Base-by-base conservation (phyloP, 2,797 vertebrate genomes). In the Apogon talboti region DNA sequence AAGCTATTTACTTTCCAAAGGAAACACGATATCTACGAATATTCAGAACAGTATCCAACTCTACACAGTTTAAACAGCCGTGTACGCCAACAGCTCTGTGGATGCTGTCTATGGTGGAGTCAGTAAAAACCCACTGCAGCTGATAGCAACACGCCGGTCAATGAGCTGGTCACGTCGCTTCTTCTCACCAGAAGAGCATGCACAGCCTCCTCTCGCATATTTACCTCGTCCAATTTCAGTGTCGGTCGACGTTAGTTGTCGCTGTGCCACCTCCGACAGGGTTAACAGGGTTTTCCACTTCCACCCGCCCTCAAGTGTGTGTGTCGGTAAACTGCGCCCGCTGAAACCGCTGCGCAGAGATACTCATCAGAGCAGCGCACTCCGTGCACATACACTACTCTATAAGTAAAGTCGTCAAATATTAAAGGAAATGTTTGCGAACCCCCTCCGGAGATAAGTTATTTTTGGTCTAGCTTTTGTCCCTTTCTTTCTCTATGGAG, bases 401-500 rank as follows among this genome's bases (percentile, higher is more conserved):
- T 6, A 0, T 1, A 21, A 21, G 8, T 1, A 12, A 19, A 10
- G 16, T 0, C 12, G 24, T 16, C n/a, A 49, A 47, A 63, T 16
- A 15, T 12, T 8, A 52, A 30, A 24, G 19, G 40, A n/a, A 33
- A 28, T 40, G 52, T 65, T 37, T 35, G 9, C 60, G 2, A 43
- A 18, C 15, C 24, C 11, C 19, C 42, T 50, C 65, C 55, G 1
- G 1, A 56, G 30, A 45, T 7, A 71, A 84, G 72, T 89, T 84
- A 68, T 74, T 78, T 77, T 76, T 67, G 45, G 35, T 60, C 15
- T 21, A 49, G 89, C 88, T 92, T 92, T 92, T 89, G 87, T 90
- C 89, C 82, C 88, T 90, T 92, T 92, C 89, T 82, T 91, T 83
- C 72, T 84, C 85, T 68, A 72, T 83, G 74, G 94, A 87, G 83